These are phyloP conservation scores for Hypena proboscidalis DNA, from an alignment of 2,888 invertebrate species.

Conservation along the genomic window DNA sequence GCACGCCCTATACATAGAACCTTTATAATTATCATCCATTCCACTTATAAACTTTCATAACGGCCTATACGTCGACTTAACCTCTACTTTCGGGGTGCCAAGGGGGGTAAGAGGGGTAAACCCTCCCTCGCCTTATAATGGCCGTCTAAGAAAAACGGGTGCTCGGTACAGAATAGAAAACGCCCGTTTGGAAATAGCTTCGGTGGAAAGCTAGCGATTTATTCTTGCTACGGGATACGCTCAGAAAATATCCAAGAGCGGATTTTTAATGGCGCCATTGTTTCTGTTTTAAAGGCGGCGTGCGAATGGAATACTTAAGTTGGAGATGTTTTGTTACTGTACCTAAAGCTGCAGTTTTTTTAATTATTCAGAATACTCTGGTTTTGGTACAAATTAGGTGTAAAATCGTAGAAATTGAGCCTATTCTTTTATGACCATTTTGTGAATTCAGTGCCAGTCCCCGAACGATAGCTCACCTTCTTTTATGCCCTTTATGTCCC, in stretches of 20 bases:
- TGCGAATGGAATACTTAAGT: constrained; percentile 82
- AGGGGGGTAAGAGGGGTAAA: constrained; percentile 44
- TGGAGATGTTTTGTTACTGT: constrained; percentile 40
- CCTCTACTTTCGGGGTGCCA: constrained; percentile 76
- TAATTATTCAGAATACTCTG: constrained; percentile 16
- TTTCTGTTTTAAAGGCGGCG: constrained; percentile 83
- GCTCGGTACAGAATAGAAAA: constrained; percentile 84
- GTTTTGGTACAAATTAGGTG: constrained; percentile 2
- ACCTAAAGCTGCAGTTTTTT: constrained; percentile 23
- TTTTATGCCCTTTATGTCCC: too few relatives aligned
- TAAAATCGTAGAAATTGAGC: too few relatives aligned
- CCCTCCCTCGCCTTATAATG: constrained; percentile 76
- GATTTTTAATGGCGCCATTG: constrained; percentile 84
- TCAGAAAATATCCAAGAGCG: constrained; percentile 82
- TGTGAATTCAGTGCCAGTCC: too few relatives aligned
- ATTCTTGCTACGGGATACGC: constrained; percentile 82
- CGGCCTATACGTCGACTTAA: constrained; percentile 85
- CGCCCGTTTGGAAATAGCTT: constrained; percentile 84
- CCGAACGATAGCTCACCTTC: too few relatives aligned
- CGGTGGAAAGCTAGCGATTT: constrained; percentile 84
- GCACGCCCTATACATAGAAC: constrained; percentile 78
- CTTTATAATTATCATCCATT: constrained; percentile 84
- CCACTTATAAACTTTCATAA: constrained; percentile 85
- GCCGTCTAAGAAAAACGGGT: constrained; percentile 84
- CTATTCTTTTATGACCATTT: constrained; percentile 7